phyloP scores from a whole-genome alignment of 2,113 vertebrate species.

The Bubo blakistoni region DNA sequence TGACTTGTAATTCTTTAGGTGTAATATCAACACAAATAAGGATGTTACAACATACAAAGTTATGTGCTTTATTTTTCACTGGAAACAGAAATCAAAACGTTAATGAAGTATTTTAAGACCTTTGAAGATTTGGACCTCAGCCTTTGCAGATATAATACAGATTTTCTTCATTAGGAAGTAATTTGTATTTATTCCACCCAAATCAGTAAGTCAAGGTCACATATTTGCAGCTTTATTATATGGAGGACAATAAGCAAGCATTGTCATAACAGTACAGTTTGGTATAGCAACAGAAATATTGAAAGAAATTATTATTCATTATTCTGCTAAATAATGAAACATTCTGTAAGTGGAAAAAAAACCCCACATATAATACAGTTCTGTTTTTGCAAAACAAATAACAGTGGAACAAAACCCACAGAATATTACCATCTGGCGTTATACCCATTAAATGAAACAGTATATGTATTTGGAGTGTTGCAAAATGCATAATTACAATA shows the following conservation, averaged over 20 bases:
- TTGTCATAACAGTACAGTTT: not conserved
- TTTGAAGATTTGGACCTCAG: not conserved
- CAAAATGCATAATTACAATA: not conserved
- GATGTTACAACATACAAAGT: not conserved
- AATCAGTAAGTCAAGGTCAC: not conserved
- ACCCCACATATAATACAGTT: not conserved
- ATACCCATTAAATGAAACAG: not conserved
- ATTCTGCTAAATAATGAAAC: conserved; percentile 3
- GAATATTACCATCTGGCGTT: not conserved
- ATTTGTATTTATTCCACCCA: not conserved
- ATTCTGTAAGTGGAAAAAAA: not conserved
- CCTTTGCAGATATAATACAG: not conserved
- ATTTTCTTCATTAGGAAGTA: not conserved
- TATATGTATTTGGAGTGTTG: not conserved
- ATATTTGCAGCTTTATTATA: conserved; percentile 1
- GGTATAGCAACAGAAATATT: not conserved
- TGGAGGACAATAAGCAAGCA: not conserved
- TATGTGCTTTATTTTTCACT: not conserved
- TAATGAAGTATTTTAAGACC: not conserved
- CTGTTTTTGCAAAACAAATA: not conserved
- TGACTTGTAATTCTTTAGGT: not conserved
- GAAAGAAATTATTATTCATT: not conserved
- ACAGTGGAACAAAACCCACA: not conserved
- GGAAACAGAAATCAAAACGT: not conserved
- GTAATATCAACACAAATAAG: not conserved